A percentile compares a stretch with the other conserved stretches of the same genome.
These are phyloP conservation scores for Catamblyrhynchus diadema DNA, from an alignment of 2,797 vertebrate genomes.

Conservation along the genomic window DNA sequence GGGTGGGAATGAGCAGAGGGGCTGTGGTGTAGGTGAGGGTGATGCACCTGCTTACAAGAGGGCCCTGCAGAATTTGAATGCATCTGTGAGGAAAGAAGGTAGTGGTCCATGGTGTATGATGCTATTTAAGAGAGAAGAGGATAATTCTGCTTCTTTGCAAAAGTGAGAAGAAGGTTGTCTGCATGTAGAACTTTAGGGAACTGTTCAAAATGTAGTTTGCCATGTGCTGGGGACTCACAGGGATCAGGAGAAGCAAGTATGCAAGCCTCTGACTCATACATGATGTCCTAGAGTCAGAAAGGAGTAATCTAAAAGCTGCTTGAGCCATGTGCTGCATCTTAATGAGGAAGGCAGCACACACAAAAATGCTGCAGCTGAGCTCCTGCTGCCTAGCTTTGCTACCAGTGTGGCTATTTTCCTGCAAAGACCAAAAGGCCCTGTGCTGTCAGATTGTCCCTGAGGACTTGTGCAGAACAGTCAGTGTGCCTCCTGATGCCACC, in stretches of 20 bases:
- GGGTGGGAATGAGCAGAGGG: background rate
- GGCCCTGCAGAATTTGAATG: background rate
- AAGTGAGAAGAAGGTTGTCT: background rate
- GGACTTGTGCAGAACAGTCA: background rate
- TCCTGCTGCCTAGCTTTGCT: background rate
- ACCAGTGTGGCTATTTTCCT: background rate
- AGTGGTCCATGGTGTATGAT: fast-evolving
- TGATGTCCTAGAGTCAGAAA: constrained; percentile 2
- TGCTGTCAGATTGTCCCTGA: background rate
- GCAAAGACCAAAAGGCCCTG: background rate
- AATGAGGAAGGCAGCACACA: background rate
- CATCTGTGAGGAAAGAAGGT: background rate
- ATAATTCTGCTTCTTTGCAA: background rate
- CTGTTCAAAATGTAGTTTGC: background rate
- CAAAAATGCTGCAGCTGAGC: background rate
- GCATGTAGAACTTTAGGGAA: background rate
- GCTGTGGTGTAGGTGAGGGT: background rate
- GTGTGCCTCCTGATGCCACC: fast-evolving
- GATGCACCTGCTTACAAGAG: background rate
- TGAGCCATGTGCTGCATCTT: background rate
- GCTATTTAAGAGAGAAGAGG: background rate
- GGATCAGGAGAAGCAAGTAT: background rate
- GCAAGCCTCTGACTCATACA: background rate
- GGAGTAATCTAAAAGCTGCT: constrained; percentile 1
- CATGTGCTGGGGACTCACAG: background rate